These are phyloP conservation scores for Hiodon tergisus DNA, from an alignment of 2,113 vertebrate species.

Conservation along the genomic window DNA sequence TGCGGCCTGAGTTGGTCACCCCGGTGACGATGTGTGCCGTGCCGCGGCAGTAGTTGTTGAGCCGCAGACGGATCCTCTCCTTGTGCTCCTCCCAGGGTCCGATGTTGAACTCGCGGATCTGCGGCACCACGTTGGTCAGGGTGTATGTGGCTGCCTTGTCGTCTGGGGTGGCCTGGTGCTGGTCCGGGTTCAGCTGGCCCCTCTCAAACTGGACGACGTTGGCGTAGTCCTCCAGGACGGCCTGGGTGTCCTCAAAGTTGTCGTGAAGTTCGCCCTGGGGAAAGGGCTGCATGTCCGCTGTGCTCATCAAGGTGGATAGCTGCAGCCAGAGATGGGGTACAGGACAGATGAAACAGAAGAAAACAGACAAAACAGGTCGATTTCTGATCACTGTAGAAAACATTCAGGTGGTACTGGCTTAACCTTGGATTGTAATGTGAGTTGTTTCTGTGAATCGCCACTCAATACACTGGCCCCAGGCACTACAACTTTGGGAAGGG, in stretches of 20 bases:
- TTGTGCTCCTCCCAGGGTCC: conserved; percentile 63
- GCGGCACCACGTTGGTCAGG: conserved; percentile 59
- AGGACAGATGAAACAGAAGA: not conserved
- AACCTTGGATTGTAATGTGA: too few relatives aligned
- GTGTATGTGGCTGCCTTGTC: conserved; percentile 61
- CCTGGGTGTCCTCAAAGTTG: conserved; percentile 61
- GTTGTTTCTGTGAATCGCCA: too few relatives aligned
- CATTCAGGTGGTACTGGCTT: too few relatives aligned
- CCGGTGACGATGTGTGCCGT: conserved; percentile 53
- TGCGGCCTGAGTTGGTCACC: conserved; percentile 52
- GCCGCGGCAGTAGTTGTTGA: conserved; percentile 59
- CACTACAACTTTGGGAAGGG: too few relatives aligned
- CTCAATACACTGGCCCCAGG: too few relatives aligned
- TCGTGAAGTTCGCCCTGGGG: conserved; percentile 53
- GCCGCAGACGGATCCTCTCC: conserved; percentile 51
- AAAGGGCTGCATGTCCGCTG: conserved; percentile 54
- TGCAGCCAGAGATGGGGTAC: conserved; percentile 22
- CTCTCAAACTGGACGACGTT: conserved; percentile 56
- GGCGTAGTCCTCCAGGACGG: conserved; percentile 55
- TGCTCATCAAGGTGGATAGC: conserved; percentile 53
- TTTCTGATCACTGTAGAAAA: too few relatives aligned
- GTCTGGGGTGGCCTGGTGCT: conserved; percentile 57
- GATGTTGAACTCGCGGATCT: conserved; percentile 58
- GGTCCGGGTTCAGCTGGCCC: conserved; percentile 53
- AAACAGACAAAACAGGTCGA: too few relatives aligned